Evolutionary conservation across 2,888 invertebrate species (phyloP), one percentile per base, ranked within the genome.

Genomic region (Meandrusa payeni): DNA sequence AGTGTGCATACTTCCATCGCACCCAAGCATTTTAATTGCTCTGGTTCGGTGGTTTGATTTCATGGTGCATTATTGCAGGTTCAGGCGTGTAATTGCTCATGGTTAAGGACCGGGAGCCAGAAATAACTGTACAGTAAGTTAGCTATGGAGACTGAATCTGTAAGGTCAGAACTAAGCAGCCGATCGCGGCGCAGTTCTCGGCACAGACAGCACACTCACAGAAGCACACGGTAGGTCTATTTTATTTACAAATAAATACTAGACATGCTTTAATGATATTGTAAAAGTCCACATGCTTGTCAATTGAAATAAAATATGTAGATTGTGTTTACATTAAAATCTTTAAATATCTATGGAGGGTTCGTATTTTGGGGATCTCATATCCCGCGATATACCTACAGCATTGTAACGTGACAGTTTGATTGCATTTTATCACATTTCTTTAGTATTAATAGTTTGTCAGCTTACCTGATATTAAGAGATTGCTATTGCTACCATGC

Each of bases 91-190:
- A 57, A 59, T 59, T 63, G 66, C 76, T 61, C 65, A 83, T 81
- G 85, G 85, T 57, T 79, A 69, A 70, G 59, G 46, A 42, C 52
- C 54, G 55, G 48, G 51, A 52, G 61, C 54, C 50, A 47, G 50
- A 48, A 43, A 51, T 53, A 51, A 50, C 46, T 55, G 46, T 51
- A 57, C 60, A 56, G 57, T 51, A 50, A 44, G 61, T 50, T 43
- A 59, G 77, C 86, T 76, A 96, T 96, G 96, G 97, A 97, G 90
- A 96, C 95, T 64, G 97, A 97, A 89, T 97, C 97, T 62, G 93
- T 97, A 64, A 93, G 96, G 73, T 97, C 97, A 41, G 97, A 97
- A 86, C 91, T 95, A 69, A 97, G 96, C 83, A 93, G 95, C 69
- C 92, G 95, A 68, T 93, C 93, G 37, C 88, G 93, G 74, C 90